Conservation (phyloP, 2,113 vertebrate genomes). For the Pandion haliaetus region DNA sequence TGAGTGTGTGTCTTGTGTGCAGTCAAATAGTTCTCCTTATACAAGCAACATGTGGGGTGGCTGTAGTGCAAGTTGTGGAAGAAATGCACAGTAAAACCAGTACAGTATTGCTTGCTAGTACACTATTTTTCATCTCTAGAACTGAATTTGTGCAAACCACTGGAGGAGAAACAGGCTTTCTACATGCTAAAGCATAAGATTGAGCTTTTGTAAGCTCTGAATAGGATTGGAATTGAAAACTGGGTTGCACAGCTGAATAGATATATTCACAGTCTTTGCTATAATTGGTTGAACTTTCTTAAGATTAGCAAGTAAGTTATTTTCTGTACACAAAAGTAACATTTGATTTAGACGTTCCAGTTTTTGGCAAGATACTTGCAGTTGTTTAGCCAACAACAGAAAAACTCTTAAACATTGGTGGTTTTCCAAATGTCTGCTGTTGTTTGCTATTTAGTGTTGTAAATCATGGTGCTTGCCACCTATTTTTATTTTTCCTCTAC, state of each 20-base stretch:
- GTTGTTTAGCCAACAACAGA: constrained; percentile 21
- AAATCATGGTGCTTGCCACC: not conserved
- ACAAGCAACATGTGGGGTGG: not conserved
- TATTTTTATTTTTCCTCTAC: not conserved
- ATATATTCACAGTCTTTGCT: not conserved
- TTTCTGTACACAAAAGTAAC: not conserved
- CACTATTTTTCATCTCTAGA: not conserved
- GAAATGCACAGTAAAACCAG: not conserved
- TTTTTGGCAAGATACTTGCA: constrained; percentile 7
- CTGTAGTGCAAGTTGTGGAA: not conserved
- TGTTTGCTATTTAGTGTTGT: not conserved
- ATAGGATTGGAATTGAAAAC: not conserved
- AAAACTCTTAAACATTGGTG: not conserved
- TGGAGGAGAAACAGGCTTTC: not conserved
- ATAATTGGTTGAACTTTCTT: not conserved
- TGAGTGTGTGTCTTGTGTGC: not conserved
- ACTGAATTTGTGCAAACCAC: not conserved
- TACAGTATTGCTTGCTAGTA: not conserved
- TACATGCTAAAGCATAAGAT: not conserved
- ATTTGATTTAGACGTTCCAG: not conserved
- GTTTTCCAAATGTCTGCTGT: not conserved
- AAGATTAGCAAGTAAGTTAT: not conserved
- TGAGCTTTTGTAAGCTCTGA: not conserved
- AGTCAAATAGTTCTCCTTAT: not conserved
- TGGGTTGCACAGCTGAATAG: not conserved